Percentiles rank a stretch among this genome's conserved stretches.
phyloP scores from a whole-genome alignment of 2,113 vertebrate species.

The Megaptera novaeangliae region DNA sequence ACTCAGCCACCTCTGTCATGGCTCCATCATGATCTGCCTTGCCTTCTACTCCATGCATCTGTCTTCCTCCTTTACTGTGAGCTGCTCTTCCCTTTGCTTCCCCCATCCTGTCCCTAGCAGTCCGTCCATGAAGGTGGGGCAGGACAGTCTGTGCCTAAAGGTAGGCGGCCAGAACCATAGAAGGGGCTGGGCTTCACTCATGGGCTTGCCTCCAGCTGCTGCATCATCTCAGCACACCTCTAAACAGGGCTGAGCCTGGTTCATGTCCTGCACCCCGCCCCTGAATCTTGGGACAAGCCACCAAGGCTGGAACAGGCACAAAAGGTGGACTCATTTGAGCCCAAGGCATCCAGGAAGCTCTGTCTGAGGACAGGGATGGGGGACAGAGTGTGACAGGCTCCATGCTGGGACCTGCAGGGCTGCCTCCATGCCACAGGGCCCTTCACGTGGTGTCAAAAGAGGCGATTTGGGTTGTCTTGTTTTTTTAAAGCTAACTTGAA shows the following conservation, averaged over 20 bases:
- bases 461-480: conserved; percentile 27
- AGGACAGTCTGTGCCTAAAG: neutral
- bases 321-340: neutral
- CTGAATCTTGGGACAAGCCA: neutral
- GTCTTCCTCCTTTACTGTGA: neutral
- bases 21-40: neutral
- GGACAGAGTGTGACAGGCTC: conserved; percentile 13
- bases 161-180: neutral
- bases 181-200: neutral
- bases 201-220: neutral
- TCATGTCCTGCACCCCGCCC: neutral
- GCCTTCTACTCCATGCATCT: neutral
- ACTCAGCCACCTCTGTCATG: neutral
- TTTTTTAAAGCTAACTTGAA: conserved; percentile 63
- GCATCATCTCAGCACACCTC: neutral
- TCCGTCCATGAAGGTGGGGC: neutral
- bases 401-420: neutral
- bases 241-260: neutral
- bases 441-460: conserved; percentile 37
- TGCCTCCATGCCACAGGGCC: neutral
- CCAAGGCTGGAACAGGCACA: neutral
- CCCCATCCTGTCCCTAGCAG: neutral
- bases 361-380: neutral
- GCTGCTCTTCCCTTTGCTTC: neutral
- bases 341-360: neutral